A percentile compares a stretch with the other conserved stretches of the same genome.
Evolutionary conservation across 1,140 invertebrate species (phyloP).

Genomic region (Papilio polyxenes): DNA sequence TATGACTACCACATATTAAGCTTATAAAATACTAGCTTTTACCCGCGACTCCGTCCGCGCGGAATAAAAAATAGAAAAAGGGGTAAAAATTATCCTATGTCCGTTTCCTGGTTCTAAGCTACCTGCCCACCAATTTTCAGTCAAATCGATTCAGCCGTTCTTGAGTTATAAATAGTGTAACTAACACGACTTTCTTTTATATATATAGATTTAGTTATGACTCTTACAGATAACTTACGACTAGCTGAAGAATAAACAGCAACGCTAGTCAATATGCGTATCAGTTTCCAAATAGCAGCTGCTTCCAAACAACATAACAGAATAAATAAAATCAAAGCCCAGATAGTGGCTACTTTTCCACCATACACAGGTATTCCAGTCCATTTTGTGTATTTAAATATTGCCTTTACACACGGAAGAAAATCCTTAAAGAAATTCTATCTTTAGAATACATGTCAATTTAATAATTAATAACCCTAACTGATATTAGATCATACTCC

Average conservation of each 20-base stretch:
- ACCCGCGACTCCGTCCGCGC: too few species aligned
- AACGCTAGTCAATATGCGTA: conserved; percentile 43
- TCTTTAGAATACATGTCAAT: neutral
- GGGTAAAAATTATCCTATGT: too few species aligned
- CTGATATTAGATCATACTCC: neutral
- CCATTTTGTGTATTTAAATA: conserved; percentile 46
- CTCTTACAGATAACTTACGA: conserved; percentile 36
- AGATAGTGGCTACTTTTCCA: conserved; percentile 38
- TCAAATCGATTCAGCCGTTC: too few species aligned
- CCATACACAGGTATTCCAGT: conserved; percentile 54
- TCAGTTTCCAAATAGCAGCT: conserved; percentile 52
- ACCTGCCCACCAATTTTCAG: too few species aligned
- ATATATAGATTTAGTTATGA: neutral
- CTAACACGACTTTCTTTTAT: too few species aligned
- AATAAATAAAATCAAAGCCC: conserved; percentile 42
- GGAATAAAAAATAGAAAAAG: too few species aligned
- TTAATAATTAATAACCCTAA: neutral
- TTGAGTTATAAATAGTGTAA: too few species aligned
- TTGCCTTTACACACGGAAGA: conserved; percentile 43
- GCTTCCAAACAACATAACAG: conserved; percentile 49
- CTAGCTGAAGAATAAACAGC: conserved; percentile 39
- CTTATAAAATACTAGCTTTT: conserved; percentile 16
- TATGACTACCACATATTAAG: neutral
- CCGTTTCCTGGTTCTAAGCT: too few species aligned
- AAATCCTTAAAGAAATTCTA: conserved; percentile 47